Evolutionary conservation across 2,888 invertebrate genomes (phyloP).

Genomic region (Ametastegia equiseti): DNA sequence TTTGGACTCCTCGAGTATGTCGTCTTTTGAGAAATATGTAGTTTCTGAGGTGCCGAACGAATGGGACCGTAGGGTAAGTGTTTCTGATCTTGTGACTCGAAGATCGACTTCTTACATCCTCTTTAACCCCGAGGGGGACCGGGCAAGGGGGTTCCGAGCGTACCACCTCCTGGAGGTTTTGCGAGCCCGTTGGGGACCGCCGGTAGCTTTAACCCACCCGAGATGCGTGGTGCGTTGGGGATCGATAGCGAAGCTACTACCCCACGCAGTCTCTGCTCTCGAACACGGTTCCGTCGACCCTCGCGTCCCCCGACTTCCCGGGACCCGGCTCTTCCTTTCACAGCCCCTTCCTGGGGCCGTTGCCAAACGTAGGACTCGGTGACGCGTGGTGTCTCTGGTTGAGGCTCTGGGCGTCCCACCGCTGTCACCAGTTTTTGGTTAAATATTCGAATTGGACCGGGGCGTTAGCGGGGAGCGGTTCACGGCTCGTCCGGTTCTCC

Average conservation of each 20-base stretch:
- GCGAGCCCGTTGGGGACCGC: slow-evolving; percentile 42
- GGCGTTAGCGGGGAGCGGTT: not conserved
- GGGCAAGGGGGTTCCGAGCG: not conserved
- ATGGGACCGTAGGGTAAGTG: not conserved
- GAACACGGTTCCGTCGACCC: slow-evolving; percentile 45
- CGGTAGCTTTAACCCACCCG: slow-evolving; percentile 48
- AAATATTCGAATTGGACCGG: not conserved
- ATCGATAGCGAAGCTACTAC: slow-evolving; percentile 54
- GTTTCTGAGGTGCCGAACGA: no score
- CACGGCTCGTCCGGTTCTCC: slow-evolving; percentile 1
- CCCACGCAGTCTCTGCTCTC: slow-evolving; percentile 52
- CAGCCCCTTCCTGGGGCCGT: slow-evolving; percentile 10
- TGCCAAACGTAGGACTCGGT: not conserved
- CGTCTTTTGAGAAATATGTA: not conserved
- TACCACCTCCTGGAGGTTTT: slow-evolving; percentile 32
- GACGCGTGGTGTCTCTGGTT: slow-evolving; percentile 23
- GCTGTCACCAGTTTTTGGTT: slow-evolving; percentile 30
- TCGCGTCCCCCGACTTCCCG: slow-evolving; percentile 36
- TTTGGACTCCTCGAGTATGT: not conserved
- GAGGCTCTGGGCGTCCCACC: no score
- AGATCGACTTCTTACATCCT: slow-evolving; percentile 24
- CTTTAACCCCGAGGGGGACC: slow-evolving; percentile 25
- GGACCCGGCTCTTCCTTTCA: slow-evolving; percentile 33
- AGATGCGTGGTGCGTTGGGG: slow-evolving; percentile 53
- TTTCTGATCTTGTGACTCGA: slow-evolving; percentile 3